Percentiles rank a stretch among this genome's conserved stretches.
phyloP scores from a whole-genome alignment of 23 tunicate species.

The Halocynthia roretzi region DNA sequence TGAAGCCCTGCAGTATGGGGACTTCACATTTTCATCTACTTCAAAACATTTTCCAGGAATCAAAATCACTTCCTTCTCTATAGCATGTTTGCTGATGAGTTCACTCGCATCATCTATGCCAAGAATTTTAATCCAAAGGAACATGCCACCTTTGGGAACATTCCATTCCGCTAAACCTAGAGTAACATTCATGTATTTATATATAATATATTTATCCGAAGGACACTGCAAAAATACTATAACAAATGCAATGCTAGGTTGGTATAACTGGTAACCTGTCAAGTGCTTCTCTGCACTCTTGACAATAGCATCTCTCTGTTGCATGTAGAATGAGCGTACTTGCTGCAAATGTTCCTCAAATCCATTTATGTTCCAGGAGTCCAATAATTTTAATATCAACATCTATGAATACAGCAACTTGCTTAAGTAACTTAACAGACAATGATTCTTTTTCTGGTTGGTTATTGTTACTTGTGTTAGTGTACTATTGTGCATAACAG shows the following conservation, averaged over 20 bases:
- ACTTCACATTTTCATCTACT: slow-evolving; percentile 43
- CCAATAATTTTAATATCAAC: slow-evolving; percentile 38
- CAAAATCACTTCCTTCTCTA: slow-evolving; percentile 54
- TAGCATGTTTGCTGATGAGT: slow-evolving; percentile 39
- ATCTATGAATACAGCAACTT: slow-evolving; percentile 11
- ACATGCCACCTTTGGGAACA: slow-evolving; percentile 92
- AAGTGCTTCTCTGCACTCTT: slow-evolving; percentile 33
- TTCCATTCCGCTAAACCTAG: slow-evolving; percentile 81
- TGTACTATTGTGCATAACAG: slow-evolving; percentile 64
- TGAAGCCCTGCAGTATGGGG: slow-evolving; percentile 64
- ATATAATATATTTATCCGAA: too few relatives aligned
- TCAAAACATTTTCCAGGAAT: slow-evolving; percentile 80
- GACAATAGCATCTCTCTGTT: slow-evolving; percentile 53
- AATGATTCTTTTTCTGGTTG: neutral
- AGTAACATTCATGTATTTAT: neutral
- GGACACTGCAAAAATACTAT: neutral
- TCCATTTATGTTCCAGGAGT: slow-evolving; percentile 80
- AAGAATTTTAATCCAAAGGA: slow-evolving; percentile 77
- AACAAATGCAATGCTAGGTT: neutral
- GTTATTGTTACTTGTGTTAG: slow-evolving; percentile 38
- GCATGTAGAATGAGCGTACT: slow-evolving; percentile 48
- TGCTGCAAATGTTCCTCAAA: slow-evolving; percentile 49
- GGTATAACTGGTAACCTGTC: slow-evolving; percentile 23
- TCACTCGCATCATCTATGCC: slow-evolving; percentile 42
- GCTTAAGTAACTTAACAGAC: too few relatives aligned